A percentile compares a stretch with the other conserved stretches of the same genome.
These are phyloP conservation scores for Elysia crispata DNA, from an alignment of 2,888 invertebrate genomes.

Conservation along the genomic window DNA sequence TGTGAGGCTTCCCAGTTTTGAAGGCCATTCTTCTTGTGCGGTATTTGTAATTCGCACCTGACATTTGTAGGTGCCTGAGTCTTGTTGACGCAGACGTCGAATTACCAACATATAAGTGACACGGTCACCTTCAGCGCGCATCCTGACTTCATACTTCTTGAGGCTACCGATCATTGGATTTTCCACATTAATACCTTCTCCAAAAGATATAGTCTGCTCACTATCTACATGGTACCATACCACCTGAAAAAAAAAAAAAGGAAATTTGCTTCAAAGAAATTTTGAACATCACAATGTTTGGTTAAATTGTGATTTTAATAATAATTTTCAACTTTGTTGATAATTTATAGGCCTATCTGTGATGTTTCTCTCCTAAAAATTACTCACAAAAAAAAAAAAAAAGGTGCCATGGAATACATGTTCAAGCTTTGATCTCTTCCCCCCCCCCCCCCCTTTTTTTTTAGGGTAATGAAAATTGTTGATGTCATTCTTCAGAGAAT, in stretches of 20 bases:
- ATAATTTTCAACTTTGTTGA: no score
- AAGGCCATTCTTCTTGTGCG: conserved; percentile 56
- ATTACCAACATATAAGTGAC: conserved; percentile 70
- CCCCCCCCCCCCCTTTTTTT: no score
- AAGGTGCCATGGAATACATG: no score
- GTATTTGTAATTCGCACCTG: conserved; percentile 62
- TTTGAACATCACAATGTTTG: no score
- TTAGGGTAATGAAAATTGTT: no score
- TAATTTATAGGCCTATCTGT: no score
- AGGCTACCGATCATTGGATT: conserved; percentile 58
- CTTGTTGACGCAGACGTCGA: conserved; percentile 65
- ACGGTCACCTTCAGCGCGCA: conserved; percentile 56
- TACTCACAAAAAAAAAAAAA: no score
- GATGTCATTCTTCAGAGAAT: no score
- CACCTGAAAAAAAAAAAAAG: conserved; percentile 51
- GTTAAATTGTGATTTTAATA: no score
- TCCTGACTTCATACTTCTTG: conserved; percentile 60
- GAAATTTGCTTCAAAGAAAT: no score
- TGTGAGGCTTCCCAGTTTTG: conserved; percentile 61
- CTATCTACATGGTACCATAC: conserved; percentile 57
- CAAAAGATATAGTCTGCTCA: conserved; percentile 56
- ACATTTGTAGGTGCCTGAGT: conserved; percentile 71
- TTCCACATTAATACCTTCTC: conserved; percentile 56
- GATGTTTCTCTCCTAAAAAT: no score
- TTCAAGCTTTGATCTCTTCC: no score